These are phyloP conservation scores for Heterodera filipjevi DNA, from an alignment of 2,888 invertebrate genomes.

Conservation along the genomic window DNA sequence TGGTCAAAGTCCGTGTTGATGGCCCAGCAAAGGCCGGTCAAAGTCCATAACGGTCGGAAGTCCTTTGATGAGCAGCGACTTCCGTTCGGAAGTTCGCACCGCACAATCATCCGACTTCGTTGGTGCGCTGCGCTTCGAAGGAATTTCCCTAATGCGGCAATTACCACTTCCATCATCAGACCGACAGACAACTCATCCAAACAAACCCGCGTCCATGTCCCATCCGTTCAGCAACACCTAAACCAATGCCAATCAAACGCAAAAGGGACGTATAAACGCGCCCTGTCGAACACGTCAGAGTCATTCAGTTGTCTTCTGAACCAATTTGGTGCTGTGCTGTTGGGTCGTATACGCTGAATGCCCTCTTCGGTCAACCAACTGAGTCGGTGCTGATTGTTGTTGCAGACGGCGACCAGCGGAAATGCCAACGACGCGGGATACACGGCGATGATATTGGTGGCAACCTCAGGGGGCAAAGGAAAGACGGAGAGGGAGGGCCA, in stretches of 20 bases:
- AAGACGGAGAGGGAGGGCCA: background rate
- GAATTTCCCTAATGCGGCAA: constrained; percentile 39
- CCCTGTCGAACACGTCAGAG: constrained; percentile 23
- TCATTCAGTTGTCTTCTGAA: background rate
- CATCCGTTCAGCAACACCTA: constrained; percentile 56
- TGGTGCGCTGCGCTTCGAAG: constrained; percentile 60
- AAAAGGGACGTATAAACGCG: background rate
- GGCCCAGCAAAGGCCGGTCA: constrained; percentile 65
- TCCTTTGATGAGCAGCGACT: constrained; percentile 52
- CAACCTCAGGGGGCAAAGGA: background rate
- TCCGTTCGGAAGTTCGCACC: constrained; percentile 61
- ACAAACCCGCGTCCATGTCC: constrained; percentile 63
- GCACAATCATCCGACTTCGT: constrained; percentile 61
- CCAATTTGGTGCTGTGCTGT: background rate
- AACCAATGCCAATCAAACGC: constrained; percentile 14
- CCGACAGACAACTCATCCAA: too few relatives aligned
- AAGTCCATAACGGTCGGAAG: constrained; percentile 62
- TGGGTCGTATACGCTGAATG: background rate
- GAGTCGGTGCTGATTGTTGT: constrained; percentile 61
- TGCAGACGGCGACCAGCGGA: constrained; percentile 62
- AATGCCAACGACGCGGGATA: constrained; percentile 60
- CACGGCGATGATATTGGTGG: constrained; percentile 62
- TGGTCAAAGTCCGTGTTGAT: constrained; percentile 57
- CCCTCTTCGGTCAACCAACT: constrained; percentile 19
- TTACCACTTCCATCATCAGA: too few relatives aligned